phyloP scores from a whole-genome alignment of 2,888 invertebrate species.

The Aromia moschata region DNA sequence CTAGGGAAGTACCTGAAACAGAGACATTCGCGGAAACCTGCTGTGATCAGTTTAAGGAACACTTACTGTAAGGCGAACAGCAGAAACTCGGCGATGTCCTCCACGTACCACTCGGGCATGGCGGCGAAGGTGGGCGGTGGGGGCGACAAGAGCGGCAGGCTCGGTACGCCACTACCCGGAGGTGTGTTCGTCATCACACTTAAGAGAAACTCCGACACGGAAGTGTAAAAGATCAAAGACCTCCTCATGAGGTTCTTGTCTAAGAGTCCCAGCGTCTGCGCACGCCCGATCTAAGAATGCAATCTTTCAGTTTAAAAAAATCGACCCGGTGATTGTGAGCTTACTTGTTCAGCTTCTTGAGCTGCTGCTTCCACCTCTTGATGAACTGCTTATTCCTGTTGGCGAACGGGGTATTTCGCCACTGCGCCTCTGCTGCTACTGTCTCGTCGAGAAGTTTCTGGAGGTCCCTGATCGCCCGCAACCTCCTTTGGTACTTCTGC shows the following conservation, averaged over 20 bases:
- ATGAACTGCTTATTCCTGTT: slow-evolving; percentile 83
- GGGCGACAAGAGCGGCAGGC: slow-evolving; percentile 69
- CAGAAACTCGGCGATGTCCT: slow-evolving; percentile 96
- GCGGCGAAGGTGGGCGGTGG: slow-evolving; percentile 84
- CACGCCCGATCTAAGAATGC: too few relatives aligned
- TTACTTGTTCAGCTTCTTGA: slow-evolving; percentile 77
- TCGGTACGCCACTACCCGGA: slow-evolving; percentile 64
- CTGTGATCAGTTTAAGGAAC: background rate
- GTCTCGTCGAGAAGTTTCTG: slow-evolving; percentile 89
- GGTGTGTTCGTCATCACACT: slow-evolving; percentile 70
- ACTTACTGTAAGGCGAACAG: slow-evolving; percentile 92
- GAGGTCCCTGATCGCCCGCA: slow-evolving; percentile 82
- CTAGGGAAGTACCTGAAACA: slow-evolving; percentile 76
- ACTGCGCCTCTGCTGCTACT: slow-evolving; percentile 81
- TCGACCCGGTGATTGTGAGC: slow-evolving; percentile 34
- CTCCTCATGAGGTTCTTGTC: slow-evolving; percentile 85
- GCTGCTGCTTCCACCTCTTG: slow-evolving; percentile 87
- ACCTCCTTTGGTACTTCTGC: slow-evolving; percentile 81
- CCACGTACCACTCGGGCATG: slow-evolving; percentile 96
- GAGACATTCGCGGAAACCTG: slow-evolving; percentile 5
- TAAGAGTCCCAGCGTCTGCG: slow-evolving; percentile 87
- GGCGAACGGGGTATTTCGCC: slow-evolving; percentile 81
- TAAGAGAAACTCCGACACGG: slow-evolving; percentile 82
- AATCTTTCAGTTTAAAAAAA: slow-evolving; percentile 78
- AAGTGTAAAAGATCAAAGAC: slow-evolving; percentile 87